Percentiles rank a stretch among this genome's conserved stretches.
These are phyloP conservation scores for Sphaerodactylus townsendi DNA, from an alignment of 2,113 vertebrate species.

Conservation along the genomic window DNA sequence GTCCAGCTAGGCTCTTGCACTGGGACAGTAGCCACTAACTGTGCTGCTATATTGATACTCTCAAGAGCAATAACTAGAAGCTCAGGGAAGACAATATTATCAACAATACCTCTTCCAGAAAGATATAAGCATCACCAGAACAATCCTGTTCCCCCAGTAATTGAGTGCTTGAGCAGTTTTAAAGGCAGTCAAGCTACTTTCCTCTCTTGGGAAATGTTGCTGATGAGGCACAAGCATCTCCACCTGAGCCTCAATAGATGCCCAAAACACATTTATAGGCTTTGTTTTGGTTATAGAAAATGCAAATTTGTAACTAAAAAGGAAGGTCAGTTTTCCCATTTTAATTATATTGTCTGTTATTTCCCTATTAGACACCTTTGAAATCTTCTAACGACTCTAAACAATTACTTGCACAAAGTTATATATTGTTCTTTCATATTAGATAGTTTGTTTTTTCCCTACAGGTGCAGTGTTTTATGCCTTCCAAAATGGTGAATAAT, in stretches of 20 bases:
- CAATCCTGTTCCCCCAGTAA: neutral
- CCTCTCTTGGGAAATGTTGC: neutral
- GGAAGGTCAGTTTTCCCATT: neutral
- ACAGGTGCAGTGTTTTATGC: neutral
- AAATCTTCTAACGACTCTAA: neutral
- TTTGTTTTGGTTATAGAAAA: neutral
- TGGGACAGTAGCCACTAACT: neutral
- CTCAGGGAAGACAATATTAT: neutral
- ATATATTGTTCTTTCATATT: neutral
- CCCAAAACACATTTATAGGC: too few relatives aligned
- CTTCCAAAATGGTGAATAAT: neutral
- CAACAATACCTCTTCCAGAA: too few relatives aligned
- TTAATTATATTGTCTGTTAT: neutral
- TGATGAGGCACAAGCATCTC: neutral
- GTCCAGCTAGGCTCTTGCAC: neutral
- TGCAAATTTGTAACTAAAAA: neutral
- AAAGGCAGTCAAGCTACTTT: neutral
- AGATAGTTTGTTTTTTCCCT: neutral
- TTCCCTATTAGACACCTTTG: neutral
- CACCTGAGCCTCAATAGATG: neutral
- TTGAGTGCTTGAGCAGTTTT: neutral
- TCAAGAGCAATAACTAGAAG: neutral
- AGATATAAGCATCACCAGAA: neutral
- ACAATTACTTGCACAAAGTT: neutral
- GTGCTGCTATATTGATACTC: neutral